A percentile compares a stretch with the other conserved stretches of the same genome.
These are phyloP conservation scores for Nothobranchius kuhntae DNA, from an alignment of 2,113 vertebrate species.

Conservation along the genomic window DNA sequence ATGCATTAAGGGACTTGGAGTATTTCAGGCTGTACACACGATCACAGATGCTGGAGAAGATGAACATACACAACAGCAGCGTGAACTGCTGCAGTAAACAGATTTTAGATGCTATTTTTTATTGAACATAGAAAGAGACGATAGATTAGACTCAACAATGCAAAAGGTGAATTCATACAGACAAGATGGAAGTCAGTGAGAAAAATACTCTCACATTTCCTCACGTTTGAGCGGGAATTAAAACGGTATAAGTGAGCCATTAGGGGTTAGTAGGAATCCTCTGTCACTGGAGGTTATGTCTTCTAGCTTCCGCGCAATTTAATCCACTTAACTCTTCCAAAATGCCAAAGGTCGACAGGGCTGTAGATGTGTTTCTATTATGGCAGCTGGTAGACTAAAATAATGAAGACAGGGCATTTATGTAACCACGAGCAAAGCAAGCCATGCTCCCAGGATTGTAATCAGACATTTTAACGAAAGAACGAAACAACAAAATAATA, in stretches of 20 bases:
- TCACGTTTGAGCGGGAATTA: background rate
- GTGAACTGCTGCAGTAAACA: slow-evolving; percentile 26
- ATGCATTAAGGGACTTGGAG: slow-evolving; percentile 39
- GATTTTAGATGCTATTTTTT: background rate
- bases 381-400: background rate
- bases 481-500: too few relatives aligned
- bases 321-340: background rate
- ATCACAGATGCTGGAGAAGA: slow-evolving; percentile 33
- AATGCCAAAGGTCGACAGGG: background rate
- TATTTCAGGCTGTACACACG: slow-evolving; percentile 43
- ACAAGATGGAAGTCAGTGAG: background rate
- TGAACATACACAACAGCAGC: slow-evolving; percentile 19
- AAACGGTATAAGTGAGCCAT: too few relatives aligned
- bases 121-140: background rate
- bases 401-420: background rate
- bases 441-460: too few relatives aligned
- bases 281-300: too few relatives aligned
- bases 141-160: background rate
- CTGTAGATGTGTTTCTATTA: background rate
- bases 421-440: background rate
- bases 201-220: background rate
- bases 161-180: background rate
- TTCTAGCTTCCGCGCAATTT: background rate
- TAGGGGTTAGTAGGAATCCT: too few relatives aligned
- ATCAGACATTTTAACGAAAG: too few relatives aligned